A percentile compares a stretch with the other conserved stretches of the same genome.
Evolutionary conservation across 2,797 vertebrate genomes (phyloP).

Genomic region (Pangasius krempfi): DNA sequence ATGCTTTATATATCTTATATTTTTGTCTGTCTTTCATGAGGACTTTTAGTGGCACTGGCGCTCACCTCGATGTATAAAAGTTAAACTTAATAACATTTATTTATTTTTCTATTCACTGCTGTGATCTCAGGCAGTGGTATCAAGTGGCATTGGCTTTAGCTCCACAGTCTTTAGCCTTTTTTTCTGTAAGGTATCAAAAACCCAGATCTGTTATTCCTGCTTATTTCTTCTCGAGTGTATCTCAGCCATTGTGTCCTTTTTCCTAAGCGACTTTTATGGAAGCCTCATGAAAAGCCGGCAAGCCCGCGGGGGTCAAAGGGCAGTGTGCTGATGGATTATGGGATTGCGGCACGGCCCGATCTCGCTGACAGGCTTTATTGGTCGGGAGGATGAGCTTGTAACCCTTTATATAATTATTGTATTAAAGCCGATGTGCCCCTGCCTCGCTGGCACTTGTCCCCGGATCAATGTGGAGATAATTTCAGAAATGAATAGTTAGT

Average conservation of each 20-base stretch:
- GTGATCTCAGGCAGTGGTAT: not conserved
- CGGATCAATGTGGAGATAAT: conserved; percentile 99
- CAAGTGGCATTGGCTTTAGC: conserved; percentile 28
- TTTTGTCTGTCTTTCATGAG: not conserved
- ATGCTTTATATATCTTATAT: not conserved
- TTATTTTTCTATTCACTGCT: not conserved
- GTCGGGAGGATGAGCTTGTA: conserved; percentile 97
- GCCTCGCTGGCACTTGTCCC: conserved; percentile 88
- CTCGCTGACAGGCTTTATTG: conserved; percentile 98
- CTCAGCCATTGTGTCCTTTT: conserved; percentile 74
- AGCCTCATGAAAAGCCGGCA: conserved; percentile 81
- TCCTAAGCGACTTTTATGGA: conserved; percentile 83
- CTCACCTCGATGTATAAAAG: not conserved
- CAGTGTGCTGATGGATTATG: conserved; percentile 98
- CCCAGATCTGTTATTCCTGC: conserved; percentile 66
- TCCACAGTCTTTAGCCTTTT: conserved; percentile 44
- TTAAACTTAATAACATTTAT: not conserved
- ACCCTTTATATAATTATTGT: conserved; percentile 99
- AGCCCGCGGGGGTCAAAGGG: conserved; percentile 90
- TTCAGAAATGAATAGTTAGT: conserved; percentile 99
- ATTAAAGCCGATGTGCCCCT: conserved; percentile 90
- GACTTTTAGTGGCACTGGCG: not conserved
- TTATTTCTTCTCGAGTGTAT: conserved; percentile 65
- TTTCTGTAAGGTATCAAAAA: conserved; percentile 65
- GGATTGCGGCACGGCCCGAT: conserved; percentile 83